Evolutionary conservation across 2,888 invertebrate genomes (phyloP).

Genomic region (Proisotoma minuta): DNA sequence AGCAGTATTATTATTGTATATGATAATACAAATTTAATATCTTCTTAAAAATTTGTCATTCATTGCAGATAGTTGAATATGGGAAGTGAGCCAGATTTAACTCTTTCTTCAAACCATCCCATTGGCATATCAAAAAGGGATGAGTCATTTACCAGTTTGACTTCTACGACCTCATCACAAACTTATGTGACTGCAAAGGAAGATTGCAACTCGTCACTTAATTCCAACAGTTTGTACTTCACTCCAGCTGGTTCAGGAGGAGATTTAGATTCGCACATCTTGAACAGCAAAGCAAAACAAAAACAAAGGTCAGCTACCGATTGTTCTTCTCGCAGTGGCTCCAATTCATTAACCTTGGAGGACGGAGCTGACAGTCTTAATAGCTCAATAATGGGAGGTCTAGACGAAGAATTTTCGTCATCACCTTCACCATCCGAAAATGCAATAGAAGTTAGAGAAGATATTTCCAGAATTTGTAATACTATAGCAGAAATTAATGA

Average conservation of each 20-base stretch:
- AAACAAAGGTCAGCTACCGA: neutral
- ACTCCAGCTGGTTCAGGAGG: neutral
- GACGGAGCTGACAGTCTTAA: slow-evolving; percentile 31
- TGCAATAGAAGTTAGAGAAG: slow-evolving; percentile 29
- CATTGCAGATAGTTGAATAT: slow-evolving; percentile 10
- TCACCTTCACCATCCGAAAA: slow-evolving; percentile 14
- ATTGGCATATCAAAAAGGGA: slow-evolving; percentile 15
- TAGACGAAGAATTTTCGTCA: slow-evolving; percentile 7
- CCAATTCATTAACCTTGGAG: slow-evolving; percentile 32
- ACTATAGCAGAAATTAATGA: slow-evolving; percentile 39
- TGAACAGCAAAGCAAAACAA: neutral
- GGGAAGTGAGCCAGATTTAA: slow-evolving; percentile 16
- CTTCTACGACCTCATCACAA: slow-evolving; percentile 39
- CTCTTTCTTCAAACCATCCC: neutral
- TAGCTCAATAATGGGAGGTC: slow-evolving; percentile 14
- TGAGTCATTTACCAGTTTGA: slow-evolving; percentile 39
- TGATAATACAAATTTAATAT: too few relatives aligned
- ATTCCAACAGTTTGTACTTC: neutral
- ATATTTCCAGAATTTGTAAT: slow-evolving; percentile 40
- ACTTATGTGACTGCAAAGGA: slow-evolving; percentile 41
- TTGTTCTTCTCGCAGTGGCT: neutral
- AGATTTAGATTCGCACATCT: neutral
- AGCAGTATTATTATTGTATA: too few relatives aligned
- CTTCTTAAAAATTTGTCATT: too few relatives aligned
- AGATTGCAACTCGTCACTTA: slow-evolving; percentile 10